Percentiles rank a stretch among this genome's conserved stretches.
These are phyloP conservation scores for Sprattus sprattus DNA, from an alignment of 2,113 vertebrate species.

Conservation along the genomic window DNA sequence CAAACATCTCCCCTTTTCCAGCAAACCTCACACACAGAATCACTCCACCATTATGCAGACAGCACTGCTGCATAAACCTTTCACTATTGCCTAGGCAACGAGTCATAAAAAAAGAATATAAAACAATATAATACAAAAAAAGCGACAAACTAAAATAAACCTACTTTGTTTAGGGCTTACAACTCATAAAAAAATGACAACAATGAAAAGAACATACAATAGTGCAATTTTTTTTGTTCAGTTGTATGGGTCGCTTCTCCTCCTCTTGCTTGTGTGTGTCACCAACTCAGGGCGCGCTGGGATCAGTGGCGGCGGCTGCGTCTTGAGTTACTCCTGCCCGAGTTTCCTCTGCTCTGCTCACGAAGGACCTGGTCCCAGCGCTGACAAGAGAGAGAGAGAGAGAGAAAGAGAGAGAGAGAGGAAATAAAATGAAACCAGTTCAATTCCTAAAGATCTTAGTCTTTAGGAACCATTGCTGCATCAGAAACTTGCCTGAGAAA, in stretches of 20 bases:
- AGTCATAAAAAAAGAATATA: constrained; percentile 34
- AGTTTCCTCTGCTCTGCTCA: constrained; percentile 41
- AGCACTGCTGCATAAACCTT: background rate
- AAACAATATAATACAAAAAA: constrained; percentile 63
- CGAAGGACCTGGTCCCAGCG: constrained; percentile 59
- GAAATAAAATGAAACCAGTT: background rate
- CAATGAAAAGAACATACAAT: constrained; percentile 73
- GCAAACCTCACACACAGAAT: constrained; percentile 22
- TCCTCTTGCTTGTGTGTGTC: constrained; percentile 51
- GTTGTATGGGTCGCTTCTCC: constrained; percentile 70
- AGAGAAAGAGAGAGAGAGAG: constrained; percentile 3
- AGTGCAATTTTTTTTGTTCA: constrained; percentile 82
- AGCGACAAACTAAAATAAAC: constrained; percentile 58
- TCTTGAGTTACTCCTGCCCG: constrained; percentile 52
- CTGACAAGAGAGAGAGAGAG: constrained; percentile 43
- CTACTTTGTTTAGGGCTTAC: constrained; percentile 62
- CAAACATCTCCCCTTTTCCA: background rate
- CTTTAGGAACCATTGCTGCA: background rate
- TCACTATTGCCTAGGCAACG: constrained; percentile 4
- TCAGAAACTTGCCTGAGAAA: background rate
- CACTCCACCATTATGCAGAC: constrained; percentile 1
- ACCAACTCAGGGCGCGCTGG: background rate
- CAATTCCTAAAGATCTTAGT: background rate
- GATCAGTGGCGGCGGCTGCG: constrained; percentile 65
- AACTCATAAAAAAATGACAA: constrained; percentile 70